Evolutionary conservation across 2,797 vertebrate species (phyloP), one percentile per base, ranked within the genome.

Genomic region (Notolepis coatsorum): DNA sequence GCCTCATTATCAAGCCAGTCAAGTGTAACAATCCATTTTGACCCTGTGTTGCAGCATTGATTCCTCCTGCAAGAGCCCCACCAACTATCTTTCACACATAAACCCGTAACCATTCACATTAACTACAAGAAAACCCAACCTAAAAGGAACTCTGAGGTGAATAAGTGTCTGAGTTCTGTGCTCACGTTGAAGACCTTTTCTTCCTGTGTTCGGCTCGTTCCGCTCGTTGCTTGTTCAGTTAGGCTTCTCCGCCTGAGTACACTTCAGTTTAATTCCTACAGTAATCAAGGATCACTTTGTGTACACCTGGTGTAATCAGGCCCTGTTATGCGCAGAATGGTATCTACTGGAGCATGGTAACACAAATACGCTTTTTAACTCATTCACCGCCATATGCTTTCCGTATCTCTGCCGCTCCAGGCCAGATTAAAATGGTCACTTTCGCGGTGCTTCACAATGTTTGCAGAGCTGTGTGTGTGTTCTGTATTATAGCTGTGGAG

Each of bases 21-120:
- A 51, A 70, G 64, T 39, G 51, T 39, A 55, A 65, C 23, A 50
- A 61, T 73, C 38, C 20, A 9, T 41, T 50, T 17, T 53, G 38
- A 31, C 33, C 21, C 53, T 0, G 0, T 5, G 61, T n/a, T 53
- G 15, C 57, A 45, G 8, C 58, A 50, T 62, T 42, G 69, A 72
- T 68, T 76, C 48, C 1, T 54, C 39, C 39, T 56, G 27, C 50
- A 12, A 1, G 50, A 8, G 18, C 18, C n/a, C 24, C 33, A 64
- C 41, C 12, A 25, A 46, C 38, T 38, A 27, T 60, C 27, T 65
- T 28, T 62, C 23, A 64, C 21, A 53, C 45, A 0, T 54, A 27
- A 25, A n/a, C 23, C 43, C 3, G 10, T 23, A 35, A 63, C 25
- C 15, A 50, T 41, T 64, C 54, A 17, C 45, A 70, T 61, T 17